Conservation (phyloP, 2,113 vertebrate genomes). For the Poecile atricapillus region DNA sequence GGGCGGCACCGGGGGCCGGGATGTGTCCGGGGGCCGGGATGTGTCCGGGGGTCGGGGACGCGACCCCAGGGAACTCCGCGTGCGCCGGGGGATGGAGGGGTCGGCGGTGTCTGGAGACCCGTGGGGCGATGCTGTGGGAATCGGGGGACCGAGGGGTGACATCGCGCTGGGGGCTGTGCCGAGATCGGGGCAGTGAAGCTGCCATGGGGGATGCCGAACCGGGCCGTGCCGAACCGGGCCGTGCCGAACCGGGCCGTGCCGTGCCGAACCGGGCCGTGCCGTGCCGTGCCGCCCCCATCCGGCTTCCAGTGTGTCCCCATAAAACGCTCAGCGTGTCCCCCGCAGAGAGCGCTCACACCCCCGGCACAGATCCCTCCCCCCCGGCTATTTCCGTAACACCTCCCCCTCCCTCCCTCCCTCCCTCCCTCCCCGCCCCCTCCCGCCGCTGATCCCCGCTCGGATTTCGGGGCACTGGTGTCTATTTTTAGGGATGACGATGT, state of each 20-base stretch:
- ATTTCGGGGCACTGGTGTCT: neutral
- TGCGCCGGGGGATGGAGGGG: neutral
- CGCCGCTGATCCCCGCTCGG: neutral
- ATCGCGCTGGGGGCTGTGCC: neutral
- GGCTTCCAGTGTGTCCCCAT: neutral
- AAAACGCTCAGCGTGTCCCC: no score
- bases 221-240: no score
- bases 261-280: no score
- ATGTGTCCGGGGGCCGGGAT: no score
- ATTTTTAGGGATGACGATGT: neutral
- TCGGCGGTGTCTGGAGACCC: neutral
- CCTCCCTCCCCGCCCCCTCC: neutral
- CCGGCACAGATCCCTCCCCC: neutral
- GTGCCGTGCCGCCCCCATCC: neutral
- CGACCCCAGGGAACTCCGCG: neutral
- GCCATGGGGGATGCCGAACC: no score
- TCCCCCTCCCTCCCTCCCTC: neutral
- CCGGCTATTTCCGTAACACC: neutral
- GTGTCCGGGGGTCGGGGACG: neutral
- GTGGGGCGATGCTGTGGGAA: neutral
- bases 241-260: no score
- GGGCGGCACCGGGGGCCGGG: neutral
- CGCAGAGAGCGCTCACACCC: neutral
- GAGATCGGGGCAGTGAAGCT: no score
- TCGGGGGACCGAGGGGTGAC: no score